These are phyloP conservation scores for Zapus hudsonius DNA, from an alignment of 2,113 vertebrate genomes.

Conservation along the genomic window DNA sequence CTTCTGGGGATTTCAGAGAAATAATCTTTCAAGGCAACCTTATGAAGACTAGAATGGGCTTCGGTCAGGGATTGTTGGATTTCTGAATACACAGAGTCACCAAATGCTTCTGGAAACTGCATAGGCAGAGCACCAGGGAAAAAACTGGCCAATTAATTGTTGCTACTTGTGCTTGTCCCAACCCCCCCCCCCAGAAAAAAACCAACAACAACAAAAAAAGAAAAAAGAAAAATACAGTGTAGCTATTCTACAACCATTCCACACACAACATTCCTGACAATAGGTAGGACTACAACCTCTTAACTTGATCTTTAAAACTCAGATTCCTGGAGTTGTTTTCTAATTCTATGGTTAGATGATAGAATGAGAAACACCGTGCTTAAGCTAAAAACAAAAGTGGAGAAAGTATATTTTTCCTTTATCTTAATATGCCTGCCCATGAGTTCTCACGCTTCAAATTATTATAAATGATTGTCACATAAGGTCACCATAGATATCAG, in stretches of 20 bases:
- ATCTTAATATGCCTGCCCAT: neutral
- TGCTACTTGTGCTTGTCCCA: too few relatives aligned
- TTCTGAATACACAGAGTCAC: conserved; percentile 35
- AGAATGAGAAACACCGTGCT: conserved; percentile 39
- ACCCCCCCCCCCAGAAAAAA: too few relatives aligned
- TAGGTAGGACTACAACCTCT: neutral
- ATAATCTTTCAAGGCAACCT: conserved; percentile 28
- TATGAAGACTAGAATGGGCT: neutral
- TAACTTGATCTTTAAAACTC: conserved; percentile 7
- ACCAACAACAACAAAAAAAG: too few relatives aligned
- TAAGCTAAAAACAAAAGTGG: conserved; percentile 5
- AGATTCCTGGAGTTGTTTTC: neutral
- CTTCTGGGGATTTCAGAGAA: conserved; percentile 49
- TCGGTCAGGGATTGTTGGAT: conserved; percentile 49
- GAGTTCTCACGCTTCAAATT: conserved; percentile 47
- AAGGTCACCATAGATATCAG: neutral
- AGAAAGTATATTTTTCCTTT: neutral
- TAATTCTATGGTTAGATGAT: neutral
- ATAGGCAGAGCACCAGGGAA: conserved; percentile 56
- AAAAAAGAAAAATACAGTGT: too few relatives aligned
- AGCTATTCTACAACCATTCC: neutral
- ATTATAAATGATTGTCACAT: conserved; percentile 52
- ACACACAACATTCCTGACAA: neutral
- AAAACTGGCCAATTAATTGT: conserved; percentile 45
- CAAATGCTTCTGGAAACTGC: conserved; percentile 45